These are phyloP conservation scores for Sinonovacula constricta DNA, from an alignment of 1,140 invertebrate genomes.

Conservation along the genomic window DNA sequence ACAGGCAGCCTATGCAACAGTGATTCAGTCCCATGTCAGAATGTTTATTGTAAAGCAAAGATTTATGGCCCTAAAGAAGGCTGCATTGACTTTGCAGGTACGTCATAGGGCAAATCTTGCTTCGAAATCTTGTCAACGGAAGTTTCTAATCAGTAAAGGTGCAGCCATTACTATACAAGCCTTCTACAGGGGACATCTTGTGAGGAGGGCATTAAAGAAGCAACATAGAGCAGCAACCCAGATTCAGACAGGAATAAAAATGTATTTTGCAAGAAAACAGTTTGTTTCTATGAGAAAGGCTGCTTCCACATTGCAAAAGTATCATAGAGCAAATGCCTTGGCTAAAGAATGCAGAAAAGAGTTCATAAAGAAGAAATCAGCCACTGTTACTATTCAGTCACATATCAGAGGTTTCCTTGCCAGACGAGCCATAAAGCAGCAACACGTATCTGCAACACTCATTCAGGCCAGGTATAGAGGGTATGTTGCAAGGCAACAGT, in stretches of 20 bases:
- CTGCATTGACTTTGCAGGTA: conserved; percentile 39
- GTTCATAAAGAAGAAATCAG: not conserved
- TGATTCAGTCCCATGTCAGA: conserved; percentile 46
- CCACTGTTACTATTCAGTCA: conserved; percentile 62
- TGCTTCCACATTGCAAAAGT: not conserved
- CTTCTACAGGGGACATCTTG: conserved; percentile 10
- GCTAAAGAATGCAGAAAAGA: not conserved
- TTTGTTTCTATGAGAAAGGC: not conserved
- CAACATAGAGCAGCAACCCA: conserved; percentile 49
- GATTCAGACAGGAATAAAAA: conserved; percentile 21
- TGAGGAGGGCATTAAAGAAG: conserved; percentile 6
- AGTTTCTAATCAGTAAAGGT: conserved; percentile 31
- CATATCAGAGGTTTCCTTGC: conserved; percentile 43
- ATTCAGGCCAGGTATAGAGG: conserved; percentile 22
- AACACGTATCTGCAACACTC: not conserved
- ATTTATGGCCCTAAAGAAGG: conserved; percentile 31
- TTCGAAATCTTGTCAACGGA: not conserved
- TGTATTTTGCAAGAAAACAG: not conserved
- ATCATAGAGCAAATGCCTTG: not conserved
- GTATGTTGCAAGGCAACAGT: conserved; percentile 23
- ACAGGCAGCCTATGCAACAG: too few relatives aligned
- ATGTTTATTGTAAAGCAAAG: not conserved
- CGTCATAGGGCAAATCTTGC: conserved; percentile 21
- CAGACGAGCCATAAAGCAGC: not conserved
- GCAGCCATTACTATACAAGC: conserved; percentile 59